Evolutionary conservation across 2,797 vertebrate species (phyloP).

Genomic region (Vireo griseus): DNA sequence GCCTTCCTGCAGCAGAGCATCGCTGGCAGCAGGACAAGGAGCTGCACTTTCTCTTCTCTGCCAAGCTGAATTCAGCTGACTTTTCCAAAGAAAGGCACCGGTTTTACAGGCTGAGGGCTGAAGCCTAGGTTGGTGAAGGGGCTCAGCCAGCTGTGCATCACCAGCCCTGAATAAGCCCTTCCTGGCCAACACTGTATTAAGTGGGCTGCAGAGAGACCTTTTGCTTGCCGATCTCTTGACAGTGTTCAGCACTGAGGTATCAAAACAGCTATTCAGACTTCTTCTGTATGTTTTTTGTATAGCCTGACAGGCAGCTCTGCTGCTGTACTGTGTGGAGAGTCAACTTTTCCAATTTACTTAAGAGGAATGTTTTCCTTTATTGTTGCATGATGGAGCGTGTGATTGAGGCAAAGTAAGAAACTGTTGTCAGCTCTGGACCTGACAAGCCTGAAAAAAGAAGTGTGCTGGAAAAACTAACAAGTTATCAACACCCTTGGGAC

Average conservation of each 20-base stretch:
- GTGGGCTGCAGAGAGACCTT: not conserved
- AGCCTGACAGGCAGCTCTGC: not conserved
- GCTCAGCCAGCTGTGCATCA: rapidly evolving
- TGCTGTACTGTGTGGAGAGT: not conserved
- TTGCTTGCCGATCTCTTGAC: not conserved
- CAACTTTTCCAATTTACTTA: not conserved
- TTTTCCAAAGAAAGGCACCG: not conserved
- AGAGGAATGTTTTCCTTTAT: not conserved
- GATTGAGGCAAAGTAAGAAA: not conserved
- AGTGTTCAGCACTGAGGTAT: not conserved
- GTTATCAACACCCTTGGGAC: not conserved
- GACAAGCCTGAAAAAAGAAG: not conserved
- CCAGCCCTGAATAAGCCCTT: not conserved
- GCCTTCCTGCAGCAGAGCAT: rapidly evolving
- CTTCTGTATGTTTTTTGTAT: not conserved
- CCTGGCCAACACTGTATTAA: not conserved
- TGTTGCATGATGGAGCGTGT: not conserved
- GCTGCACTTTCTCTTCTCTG: not conserved
- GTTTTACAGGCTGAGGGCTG: not conserved
- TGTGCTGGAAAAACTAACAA: slow-evolving; percentile 1
- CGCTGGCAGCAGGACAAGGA: not conserved
- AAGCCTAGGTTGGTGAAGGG: not conserved
- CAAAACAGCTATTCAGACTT: not conserved
- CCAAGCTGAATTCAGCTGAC: not conserved
- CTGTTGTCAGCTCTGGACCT: not conserved